Evolutionary conservation across 2,888 invertebrate species (phyloP).

Genomic region (Sphaeridia pumilis): DNA sequence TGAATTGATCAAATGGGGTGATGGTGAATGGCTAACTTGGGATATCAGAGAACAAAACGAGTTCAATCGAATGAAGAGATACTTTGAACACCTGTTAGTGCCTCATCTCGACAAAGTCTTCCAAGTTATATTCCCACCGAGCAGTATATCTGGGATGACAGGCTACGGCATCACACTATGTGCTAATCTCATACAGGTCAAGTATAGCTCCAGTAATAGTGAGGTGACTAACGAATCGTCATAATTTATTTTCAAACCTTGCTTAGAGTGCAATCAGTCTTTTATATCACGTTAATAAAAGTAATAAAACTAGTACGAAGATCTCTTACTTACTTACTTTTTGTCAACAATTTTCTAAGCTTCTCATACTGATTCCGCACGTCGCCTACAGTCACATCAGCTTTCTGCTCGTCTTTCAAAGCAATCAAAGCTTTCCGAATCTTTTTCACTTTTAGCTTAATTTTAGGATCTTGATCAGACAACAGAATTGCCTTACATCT

Average conservation of each 20-base stretch:
- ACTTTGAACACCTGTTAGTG: conserved; percentile 32
- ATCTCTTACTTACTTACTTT: neutral
- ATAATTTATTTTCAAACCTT: neutral
- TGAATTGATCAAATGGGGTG: conserved; percentile 31
- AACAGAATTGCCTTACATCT: conserved; percentile 20
- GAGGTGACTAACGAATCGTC: neutral
- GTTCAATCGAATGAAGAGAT: conserved; percentile 30
- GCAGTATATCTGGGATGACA: conserved; percentile 23
- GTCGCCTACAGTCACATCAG: neutral
- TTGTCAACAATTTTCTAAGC: neutral
- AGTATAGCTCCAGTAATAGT: conserved; percentile 12
- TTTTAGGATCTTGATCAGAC: conserved; percentile 17
- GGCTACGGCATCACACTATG: conserved; percentile 28
- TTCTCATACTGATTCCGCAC: neutral
- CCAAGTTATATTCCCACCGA: conserved; percentile 27
- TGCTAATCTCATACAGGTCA: conserved; percentile 29
- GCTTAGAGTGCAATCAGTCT: neutral
- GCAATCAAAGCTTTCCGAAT: conserved; percentile 19
- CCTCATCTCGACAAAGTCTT: conserved; percentile 34
- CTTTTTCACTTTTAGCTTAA: conserved; percentile 19
- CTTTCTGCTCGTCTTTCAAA: neutral
- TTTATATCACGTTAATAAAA: no score
- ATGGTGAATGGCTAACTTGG: conserved; percentile 33
- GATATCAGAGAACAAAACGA: conserved; percentile 30
- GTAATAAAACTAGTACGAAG: neutral